Base-by-base conservation (phyloP, 2,888 invertebrate genomes). In the Scaeva pyrastri region DNA sequence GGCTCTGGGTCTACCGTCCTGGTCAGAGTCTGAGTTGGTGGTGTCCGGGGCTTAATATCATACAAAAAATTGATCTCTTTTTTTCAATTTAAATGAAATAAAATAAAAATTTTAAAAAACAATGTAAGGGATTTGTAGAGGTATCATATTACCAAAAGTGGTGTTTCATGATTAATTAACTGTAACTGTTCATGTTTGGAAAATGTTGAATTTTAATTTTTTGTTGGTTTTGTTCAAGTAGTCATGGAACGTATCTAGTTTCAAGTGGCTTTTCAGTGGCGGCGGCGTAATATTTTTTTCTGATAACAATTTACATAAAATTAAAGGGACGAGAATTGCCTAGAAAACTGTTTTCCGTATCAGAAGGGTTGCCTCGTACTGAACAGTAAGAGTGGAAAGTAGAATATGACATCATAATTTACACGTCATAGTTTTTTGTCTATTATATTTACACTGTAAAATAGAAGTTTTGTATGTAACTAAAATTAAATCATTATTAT, bases 141-240 rank as follows among this genome's bases (percentile, higher is more conserved):
- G 39, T 39, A 1, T 68, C 52, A 19, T 6, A 68, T 68, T 52
- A 68, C 68, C 23, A 23, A 31, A 68, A 68, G 39, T 68, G 68
- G 68, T 68, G 39, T 68, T 52, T 68, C 52, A 68, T 39, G 68
- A 52, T 21, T 68, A 52, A 68, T 68, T 68, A 52, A 50, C 23
- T 50, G 3, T 23, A 39, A 39, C 39, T 39, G 7, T 23, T 39
- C n/a, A 19, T 31, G n/a, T 41, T 21, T 39, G 39, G n/a, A n/a
- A 23, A 7, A 23, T 11, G 39, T 39, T 68, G 52, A 10, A 68
- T 45, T 52, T 21, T 21, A 39, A 6, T 52, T 50, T 39, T 31
- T 19, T 16, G 19, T 39, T 39, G 3, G 8, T 39, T 12, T 14
- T 50, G 5, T 50, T 12, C 1, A 16, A 14, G 39, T n/a, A n/a